Evolutionary conservation across 2,113 vertebrate species (phyloP), one percentile per base, ranked within the genome.

Genomic region (Crypturellus undulatus): DNA sequence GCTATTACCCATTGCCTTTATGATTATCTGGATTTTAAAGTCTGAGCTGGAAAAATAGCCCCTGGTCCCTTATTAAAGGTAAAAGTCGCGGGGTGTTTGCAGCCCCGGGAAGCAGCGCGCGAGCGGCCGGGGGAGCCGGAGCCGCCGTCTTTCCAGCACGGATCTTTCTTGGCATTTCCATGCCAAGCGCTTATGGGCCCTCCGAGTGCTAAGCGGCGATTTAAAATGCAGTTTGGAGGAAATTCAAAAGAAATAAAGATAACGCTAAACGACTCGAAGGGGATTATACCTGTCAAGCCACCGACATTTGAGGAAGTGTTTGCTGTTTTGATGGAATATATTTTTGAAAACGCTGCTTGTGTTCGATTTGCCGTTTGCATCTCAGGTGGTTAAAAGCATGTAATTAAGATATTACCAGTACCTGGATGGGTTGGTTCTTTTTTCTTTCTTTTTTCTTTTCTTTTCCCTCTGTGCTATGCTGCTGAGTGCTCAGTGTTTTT

Each of bases 21-120:
- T 95, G 95, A 96, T 97, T 97, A 97, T 96, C 96, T 97, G 96
- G 95, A 96, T 97, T 98, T 98, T 95, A 91, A 96, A 68, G 95
- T 92, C 96, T 97, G 97, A 97, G 93, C 95, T 91, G 90, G 76
- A 97, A 96, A 98, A 98, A 97, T 81, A 96, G 80, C 83, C 94
- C 82, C 67, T 97, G 96, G 97, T 97, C 96, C 96, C 94, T 97
- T 97, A 94, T 96, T 97, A 96, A 95, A 97, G 96, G 96, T 96
- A 96, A 97, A 97, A 96, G 92, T 96, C 92, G 93, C 96, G 89
- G 92, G 92, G 95, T 97, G 97, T 97, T 96, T 97, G 89, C 54
- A 83, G 82, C 81, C 65, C 90, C 88, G 93, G 96, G 95, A 94
- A 96, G 80, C 84, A 16, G 15, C 6, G 43, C 43, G 43, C 43